phyloP scores from a whole-genome alignment of 2,888 invertebrate genomes.

The Sesamia inferens region DNA sequence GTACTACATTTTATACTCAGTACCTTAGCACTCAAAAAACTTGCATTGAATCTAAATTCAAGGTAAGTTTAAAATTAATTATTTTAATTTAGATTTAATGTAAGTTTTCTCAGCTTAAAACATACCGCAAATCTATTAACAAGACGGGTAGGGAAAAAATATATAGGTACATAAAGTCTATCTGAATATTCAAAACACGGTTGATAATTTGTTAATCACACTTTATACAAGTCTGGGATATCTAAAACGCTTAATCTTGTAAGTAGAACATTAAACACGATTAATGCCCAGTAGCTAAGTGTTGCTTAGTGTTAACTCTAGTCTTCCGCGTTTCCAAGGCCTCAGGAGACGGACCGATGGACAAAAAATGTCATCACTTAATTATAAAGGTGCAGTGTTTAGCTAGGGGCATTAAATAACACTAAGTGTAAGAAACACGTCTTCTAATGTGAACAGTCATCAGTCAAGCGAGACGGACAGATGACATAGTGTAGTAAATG shows the following conservation, averaged over 20 bases:
- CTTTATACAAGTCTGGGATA: constrained; percentile 9
- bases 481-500: not conserved
- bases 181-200: not conserved
- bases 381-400: constrained; percentile 47
- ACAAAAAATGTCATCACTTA: constrained; percentile 71
- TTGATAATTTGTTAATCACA: constrained; percentile 24
- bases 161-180: too few relatives aligned
- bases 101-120: not conserved
- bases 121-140: not conserved
- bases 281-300: constrained; percentile 67
- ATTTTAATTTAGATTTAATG: too few relatives aligned
- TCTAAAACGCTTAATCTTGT: constrained; percentile 44
- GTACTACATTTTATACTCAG: not conserved
- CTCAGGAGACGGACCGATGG: constrained; percentile 66
- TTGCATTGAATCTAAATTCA: too few relatives aligned
- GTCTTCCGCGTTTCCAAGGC: constrained; percentile 83
- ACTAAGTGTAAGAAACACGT: not conserved
- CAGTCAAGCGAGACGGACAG: not conserved
- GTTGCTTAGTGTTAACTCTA: constrained; percentile 67
- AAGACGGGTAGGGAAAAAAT: not conserved
- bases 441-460: not conserved
- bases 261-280: constrained; percentile 49
- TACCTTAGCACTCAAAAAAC: not conserved
- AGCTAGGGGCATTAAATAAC: constrained; percentile 12
- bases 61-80: too few relatives aligned